A percentile compares a stretch with the other conserved stretches of the same genome.
Conservation (phyloP, 2,888 invertebrate species). For the Anthophora plumipes region DNA sequence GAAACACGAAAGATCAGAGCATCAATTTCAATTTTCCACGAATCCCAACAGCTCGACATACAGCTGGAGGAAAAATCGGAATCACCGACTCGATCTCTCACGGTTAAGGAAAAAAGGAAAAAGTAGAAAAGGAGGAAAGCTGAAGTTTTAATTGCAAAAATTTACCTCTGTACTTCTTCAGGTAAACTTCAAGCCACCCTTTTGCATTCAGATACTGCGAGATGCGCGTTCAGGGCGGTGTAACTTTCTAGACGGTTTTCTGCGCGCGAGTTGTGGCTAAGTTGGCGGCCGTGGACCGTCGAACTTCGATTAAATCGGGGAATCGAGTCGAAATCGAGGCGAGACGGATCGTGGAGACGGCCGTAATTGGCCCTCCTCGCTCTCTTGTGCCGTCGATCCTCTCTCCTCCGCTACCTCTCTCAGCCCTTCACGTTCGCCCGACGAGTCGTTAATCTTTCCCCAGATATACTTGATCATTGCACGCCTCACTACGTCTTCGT, state of each 20-base stretch:
- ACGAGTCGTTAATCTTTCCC: constrained; percentile 72
- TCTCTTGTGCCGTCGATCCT: constrained; percentile 64
- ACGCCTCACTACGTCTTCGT: constrained; percentile 74
- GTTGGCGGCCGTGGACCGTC: constrained; percentile 26
- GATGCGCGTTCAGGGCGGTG: constrained; percentile 5
- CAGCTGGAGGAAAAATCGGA: neutral
- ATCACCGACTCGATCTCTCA: neutral
- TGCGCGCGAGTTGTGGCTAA: constrained; percentile 1
- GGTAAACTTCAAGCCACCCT: constrained; percentile 21
- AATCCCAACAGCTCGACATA: neutral
- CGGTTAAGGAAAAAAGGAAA: neutral
- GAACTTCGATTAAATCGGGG: constrained; percentile 70
- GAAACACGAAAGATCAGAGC: constrained; percentile 1
- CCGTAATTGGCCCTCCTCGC: constrained; percentile 69
- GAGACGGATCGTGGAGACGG: constrained; percentile 67
- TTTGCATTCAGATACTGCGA: constrained; percentile 42
- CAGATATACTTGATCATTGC: constrained; percentile 74
- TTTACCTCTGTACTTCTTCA: constrained; percentile 13
- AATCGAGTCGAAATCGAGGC: constrained; percentile 70
- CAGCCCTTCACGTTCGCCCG: constrained; percentile 59
- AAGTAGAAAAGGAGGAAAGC: neutral
- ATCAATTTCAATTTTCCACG: constrained; percentile 6
- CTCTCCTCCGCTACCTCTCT: constrained; percentile 18
- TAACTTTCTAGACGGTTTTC: constrained; percentile 56
- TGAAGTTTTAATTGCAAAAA: constrained; percentile 54